Base-by-base conservation (phyloP, 2,888 invertebrate genomes). In the Cheilosia vernalis region DNA sequence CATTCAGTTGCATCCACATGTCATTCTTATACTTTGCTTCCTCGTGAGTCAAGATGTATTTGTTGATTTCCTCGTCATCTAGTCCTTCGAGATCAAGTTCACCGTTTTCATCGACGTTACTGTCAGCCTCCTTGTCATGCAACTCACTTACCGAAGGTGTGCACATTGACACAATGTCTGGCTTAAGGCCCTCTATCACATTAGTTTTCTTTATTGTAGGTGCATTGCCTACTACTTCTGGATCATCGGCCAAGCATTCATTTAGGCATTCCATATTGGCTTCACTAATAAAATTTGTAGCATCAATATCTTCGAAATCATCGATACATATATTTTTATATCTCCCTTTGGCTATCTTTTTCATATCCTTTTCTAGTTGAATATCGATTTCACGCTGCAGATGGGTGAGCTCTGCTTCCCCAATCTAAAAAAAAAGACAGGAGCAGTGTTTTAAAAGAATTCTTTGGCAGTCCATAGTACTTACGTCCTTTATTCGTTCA, bases 41-140 rank as follows among this genome's bases (percentile, higher is more conserved):
- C 64, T 95, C 94, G 51, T 96, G 96, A 2, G 94, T 94, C 93
- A 97, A 94, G 82, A 99, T 96, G 89, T 98, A 96, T 15, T 95
- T 95, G 89, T 97, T 96, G 58, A 99, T 93, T 93, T 99, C 99
- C 5, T 95, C 95, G 89, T 99, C 99, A 89, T 99, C 97, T 61
- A 98, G 94, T 47, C 94, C 95, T 51, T 95, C 95, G 49, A 97
- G 92, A 87, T 95, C 93, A 17, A 97, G 92, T 87, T 96, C 96
- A 0, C 87, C 88, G n/a, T 69, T 87, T 27, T 90, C 90, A 6
- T 89, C 89, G 17, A 58, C 53, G 47, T 81, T 78, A 24, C 27
- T 33, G 2, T 83, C 87, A 27, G 89, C 93, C 42, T 47, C 37
- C 10, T 93, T 93, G 78, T 91, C 91, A 17, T 88, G 88, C 63